Percentiles rank a stretch among this genome's conserved stretches.
These are phyloP conservation scores for mouse (Mus musculus) DNA, from an alignment of 2,113 vertebrate species.

Conservation along the genomic window DNA sequence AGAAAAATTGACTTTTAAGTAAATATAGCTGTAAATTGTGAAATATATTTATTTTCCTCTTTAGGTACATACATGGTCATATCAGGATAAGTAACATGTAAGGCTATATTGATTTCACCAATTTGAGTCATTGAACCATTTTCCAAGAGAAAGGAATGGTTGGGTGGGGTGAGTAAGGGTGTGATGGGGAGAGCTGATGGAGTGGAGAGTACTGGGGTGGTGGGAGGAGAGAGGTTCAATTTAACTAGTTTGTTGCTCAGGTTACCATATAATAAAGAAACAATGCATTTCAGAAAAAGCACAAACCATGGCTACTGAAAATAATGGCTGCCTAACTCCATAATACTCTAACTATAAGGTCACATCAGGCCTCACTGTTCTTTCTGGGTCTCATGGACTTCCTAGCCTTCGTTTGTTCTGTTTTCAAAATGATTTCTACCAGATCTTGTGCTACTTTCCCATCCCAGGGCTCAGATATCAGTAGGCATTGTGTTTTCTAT, in stretches of 20 bases:
- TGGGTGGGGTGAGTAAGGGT: neutral
- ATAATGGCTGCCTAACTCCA: neutral
- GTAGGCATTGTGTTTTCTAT: neutral
- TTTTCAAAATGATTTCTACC: neutral
- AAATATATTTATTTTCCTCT: conserved; percentile 25
- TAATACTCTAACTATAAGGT: neutral
- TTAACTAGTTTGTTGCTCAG: neutral
- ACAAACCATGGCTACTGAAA: neutral
- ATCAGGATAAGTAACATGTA: neutral
- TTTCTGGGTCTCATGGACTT: neutral
- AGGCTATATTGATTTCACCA: neutral
- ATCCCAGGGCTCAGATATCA: neutral
- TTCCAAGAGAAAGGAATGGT: neutral
- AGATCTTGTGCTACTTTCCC: neutral
- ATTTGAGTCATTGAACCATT: neutral
- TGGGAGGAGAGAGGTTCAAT: neutral
- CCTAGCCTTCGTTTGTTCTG: neutral
- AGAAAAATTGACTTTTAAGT: conserved; percentile 22
- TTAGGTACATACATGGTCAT: neutral
- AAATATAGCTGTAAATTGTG: neutral
- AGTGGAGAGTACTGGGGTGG: neutral
- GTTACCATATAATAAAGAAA: neutral
- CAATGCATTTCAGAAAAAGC: neutral
- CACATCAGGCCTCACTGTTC: neutral
- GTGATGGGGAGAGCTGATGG: neutral